Conservation (phyloP, 2,888 invertebrate species). For the Papilio protenor region DNA sequence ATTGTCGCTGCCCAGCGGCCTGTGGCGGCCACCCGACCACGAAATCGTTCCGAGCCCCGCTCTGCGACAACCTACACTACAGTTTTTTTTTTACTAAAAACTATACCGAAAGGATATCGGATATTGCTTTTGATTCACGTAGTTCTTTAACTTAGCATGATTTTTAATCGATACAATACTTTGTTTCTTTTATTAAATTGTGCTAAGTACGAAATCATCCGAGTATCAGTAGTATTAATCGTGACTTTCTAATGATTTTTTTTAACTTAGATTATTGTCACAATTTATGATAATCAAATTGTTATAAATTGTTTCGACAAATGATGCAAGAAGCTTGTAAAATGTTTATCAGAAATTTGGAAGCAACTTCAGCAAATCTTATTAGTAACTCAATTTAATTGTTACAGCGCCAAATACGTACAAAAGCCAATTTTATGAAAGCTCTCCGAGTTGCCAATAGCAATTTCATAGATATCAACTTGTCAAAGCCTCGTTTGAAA, state of each 20-base stretch:
- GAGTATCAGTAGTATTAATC: no score
- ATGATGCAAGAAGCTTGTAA: background rate
- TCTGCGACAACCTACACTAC: slow-evolving; percentile 47
- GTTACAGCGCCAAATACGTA: slow-evolving; percentile 18
- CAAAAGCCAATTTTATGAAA: slow-evolving; percentile 29
- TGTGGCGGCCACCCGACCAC: slow-evolving; percentile 78
- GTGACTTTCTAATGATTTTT: no score
- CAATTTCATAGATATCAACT: slow-evolving; percentile 27
- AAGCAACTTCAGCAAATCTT: background rate
- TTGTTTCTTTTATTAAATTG: background rate
- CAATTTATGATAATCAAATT: background rate
- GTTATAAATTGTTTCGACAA: background rate
- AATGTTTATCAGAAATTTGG: background rate
- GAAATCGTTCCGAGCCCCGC: slow-evolving; percentile 73
- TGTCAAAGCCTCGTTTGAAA: slow-evolving; percentile 27
- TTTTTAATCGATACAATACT: background rate
- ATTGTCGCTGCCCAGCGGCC: slow-evolving; percentile 78
- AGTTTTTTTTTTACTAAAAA: slow-evolving; percentile 43
- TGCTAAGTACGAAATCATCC: no score
- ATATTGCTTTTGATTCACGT: slow-evolving; percentile 4
- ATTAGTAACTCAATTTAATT: slow-evolving; percentile 20
- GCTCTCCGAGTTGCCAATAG: slow-evolving; percentile 28
- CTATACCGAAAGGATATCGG: slow-evolving; percentile 34
- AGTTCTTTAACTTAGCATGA: background rate
- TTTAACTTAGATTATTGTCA: background rate